phyloP scores from a whole-genome alignment of 1,140 invertebrate species.

The Copidosoma floridanum region DNA sequence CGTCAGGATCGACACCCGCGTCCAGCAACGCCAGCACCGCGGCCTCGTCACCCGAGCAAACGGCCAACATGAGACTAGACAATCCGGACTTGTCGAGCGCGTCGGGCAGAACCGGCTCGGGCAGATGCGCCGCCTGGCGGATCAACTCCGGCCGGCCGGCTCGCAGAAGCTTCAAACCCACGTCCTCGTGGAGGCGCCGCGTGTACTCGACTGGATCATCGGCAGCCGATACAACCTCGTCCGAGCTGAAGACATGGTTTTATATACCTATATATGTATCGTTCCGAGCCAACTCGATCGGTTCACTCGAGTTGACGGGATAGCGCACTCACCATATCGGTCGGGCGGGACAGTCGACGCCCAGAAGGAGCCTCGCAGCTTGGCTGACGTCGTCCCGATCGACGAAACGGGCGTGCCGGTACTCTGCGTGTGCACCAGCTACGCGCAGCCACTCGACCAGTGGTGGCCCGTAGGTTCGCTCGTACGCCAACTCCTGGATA shows the following conservation, averaged over 20 bases:
- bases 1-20: conserved; percentile 73
- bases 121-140: conserved; percentile 75
- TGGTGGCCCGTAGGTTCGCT: conserved; percentile 83
- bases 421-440: conserved; percentile 76
- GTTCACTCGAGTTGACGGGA: too few relatives aligned
- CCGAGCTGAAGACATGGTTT: conserved; percentile 45
- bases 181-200: conserved; percentile 67
- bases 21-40: conserved; percentile 72
- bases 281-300: too few relatives aligned
- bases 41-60: conserved; percentile 75
- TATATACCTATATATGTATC: background rate
- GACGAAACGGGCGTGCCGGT: conserved; percentile 73
- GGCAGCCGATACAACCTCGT: conserved; percentile 52
- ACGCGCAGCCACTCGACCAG: conserved; percentile 85
- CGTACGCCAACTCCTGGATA: conserved; percentile 79
- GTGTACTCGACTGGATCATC: conserved; percentile 61
- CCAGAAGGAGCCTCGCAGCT: conserved; percentile 78
- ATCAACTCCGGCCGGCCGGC: conserved; percentile 76
- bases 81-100: conserved; percentile 77
- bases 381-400: conserved; percentile 88
- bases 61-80: conserved; percentile 79
- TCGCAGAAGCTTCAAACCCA: conserved; percentile 78
- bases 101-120: conserved; percentile 68
- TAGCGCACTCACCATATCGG: conserved; percentile 59
- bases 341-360: conserved; percentile 83